Base-by-base conservation (phyloP, 2,797 vertebrate genomes). In the Nannoperca australis region DNA sequence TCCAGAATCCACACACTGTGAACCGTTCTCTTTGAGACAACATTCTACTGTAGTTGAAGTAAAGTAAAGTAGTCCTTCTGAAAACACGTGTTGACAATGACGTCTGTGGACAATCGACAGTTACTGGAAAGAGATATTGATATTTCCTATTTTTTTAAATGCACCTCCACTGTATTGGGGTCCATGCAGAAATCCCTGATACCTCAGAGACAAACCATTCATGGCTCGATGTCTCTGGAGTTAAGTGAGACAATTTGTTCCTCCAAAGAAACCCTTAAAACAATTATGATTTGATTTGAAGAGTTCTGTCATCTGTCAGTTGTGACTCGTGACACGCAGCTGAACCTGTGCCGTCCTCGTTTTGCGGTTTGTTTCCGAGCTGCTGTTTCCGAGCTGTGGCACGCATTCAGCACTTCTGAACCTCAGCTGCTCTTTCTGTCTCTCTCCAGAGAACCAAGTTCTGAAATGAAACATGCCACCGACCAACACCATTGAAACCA, bases 401-500 rank as follows among this genome's bases (percentile, higher is more conserved):
- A 5, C 34, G 22, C 32, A 4, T 72, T 71, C 67, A 76, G 74
- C 55, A 13, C 70, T 58, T 47, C 55, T 49, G 34, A 64, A 70
- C 67, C 66, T 67, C 64, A 40, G 59, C 71, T 72, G 70, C 60
- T 62, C 70, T 44, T 32, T 30, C 40, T 44, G 11, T 32, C 27
- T 56, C 54, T 65, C 72, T 55, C 40, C 6, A 0, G 32, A 61
- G 72, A 70, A 32, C 56, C 22, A 7, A 71, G 66, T 70, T 76
- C 59, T 45, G 40, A 27, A 64, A 55, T 64, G 54, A 83, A 54
- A 78, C 80, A 82, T 36, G 72, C n/a, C 18, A 14, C 72, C 73
- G 77, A 82, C 70, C 64, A 83, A 59, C 45, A 58, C 73, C 42
- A 74, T 63, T n/a, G 78, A 84, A 78, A 54, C 64, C 76, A 2